A percentile compares a stretch with the other conserved stretches of the same genome.
Conservation (phyloP, 2,797 vertebrate species). For the Vespertilio murinus region DNA sequence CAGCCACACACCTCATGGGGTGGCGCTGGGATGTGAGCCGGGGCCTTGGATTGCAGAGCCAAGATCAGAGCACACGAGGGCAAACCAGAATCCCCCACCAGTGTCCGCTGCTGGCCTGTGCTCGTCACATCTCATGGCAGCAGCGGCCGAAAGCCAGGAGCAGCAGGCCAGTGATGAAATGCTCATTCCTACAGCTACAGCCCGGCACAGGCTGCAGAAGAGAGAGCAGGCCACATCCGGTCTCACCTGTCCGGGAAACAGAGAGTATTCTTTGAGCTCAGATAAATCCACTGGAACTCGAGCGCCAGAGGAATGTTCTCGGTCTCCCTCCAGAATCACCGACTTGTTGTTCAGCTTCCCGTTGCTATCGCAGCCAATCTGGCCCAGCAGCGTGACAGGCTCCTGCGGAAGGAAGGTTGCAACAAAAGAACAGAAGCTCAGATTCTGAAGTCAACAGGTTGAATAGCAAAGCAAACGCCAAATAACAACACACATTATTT, state of each 20-base stretch:
- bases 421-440: neutral
- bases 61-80: neutral
- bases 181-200: neutral
- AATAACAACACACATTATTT: neutral
- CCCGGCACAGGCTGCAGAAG: rapidly evolving
- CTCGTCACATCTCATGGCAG: neutral
- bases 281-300: slow-evolving; percentile 91
- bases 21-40: neutral
- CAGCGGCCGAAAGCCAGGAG: neutral
- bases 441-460: neutral
- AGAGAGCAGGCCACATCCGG: rapidly evolving
- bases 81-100: rapidly evolving
- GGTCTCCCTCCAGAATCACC: slow-evolving; percentile 90
- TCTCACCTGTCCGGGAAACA: slow-evolving; percentile 96
- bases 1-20: rapidly evolving
- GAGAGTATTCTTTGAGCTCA: slow-evolving; percentile 91
- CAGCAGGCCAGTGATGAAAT: rapidly evolving
- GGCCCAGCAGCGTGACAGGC: slow-evolving; percentile 88
- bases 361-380: slow-evolving; percentile 93
- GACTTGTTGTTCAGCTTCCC: slow-evolving; percentile 95
- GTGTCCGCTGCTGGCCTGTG: neutral
- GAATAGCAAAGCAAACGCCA: neutral
- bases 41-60: neutral
- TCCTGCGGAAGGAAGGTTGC: slow-evolving; percentile 82
- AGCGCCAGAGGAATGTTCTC: slow-evolving; percentile 86